Percentiles rank a stretch among this genome's conserved stretches.
phyloP scores from a whole-genome alignment of 2,113 vertebrate genomes.

The Campylomormyrus numenius region DNA sequence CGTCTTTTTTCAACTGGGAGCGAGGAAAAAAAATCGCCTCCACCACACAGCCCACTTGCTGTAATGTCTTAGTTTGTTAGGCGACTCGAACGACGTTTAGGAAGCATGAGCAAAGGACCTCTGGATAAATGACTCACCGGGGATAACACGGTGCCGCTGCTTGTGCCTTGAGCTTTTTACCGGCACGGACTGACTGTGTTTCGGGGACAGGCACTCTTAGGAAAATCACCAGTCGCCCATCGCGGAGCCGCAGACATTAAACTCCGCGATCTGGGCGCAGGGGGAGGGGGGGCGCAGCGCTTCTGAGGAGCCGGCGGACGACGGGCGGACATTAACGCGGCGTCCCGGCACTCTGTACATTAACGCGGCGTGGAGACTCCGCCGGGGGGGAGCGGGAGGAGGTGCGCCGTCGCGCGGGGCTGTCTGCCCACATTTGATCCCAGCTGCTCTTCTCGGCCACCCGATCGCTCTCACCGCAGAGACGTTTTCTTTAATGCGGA shows the following conservation, averaged over 20 bases:
- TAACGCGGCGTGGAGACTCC: constrained; percentile 41
- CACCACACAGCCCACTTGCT: constrained; percentile 15
- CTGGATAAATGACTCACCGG: neutral
- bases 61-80: constrained; percentile 24
- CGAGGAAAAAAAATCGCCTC: constrained; percentile 21
- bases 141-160: neutral
- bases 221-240: constrained; percentile 7
- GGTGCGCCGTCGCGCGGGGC: constrained; percentile 33
- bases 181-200: neutral
- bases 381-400: constrained; percentile 33
- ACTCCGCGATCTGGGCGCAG: neutral
- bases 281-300: neutral
- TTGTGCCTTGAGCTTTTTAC: neutral
- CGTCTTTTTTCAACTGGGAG: constrained; percentile 22
- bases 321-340: constrained; percentile 18
- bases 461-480: constrained; percentile 45
- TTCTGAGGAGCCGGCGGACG: constrained; percentile 27
- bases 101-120: neutral
- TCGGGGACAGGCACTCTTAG: neutral
- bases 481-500: constrained; percentile 45
- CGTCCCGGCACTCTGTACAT: constrained; percentile 44
- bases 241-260: constrained; percentile 19
- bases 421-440: constrained; percentile 48
- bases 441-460: constrained; percentile 44
- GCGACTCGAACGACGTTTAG: constrained; percentile 1